Conservation (phyloP, 2,888 invertebrate species). For the Pristionchus maxplancki region DNA sequence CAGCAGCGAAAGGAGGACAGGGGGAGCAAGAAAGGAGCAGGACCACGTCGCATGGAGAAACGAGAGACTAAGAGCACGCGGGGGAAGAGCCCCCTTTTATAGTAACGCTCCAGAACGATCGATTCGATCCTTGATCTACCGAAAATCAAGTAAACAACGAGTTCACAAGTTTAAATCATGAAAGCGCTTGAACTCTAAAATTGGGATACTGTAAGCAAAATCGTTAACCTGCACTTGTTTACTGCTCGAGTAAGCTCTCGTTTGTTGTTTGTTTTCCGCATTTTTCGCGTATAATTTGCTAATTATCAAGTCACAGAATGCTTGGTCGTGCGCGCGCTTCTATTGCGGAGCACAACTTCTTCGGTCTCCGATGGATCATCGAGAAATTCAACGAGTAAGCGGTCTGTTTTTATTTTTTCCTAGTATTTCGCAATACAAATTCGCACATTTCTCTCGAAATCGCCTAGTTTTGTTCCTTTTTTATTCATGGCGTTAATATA, state of each 20-base stretch:
- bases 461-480: too few species aligned
- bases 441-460: too few species aligned
- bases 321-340: not conserved
- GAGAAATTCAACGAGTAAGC: conserved; percentile 45
- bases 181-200: not conserved
- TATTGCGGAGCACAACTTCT: conserved; percentile 29
- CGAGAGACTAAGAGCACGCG: too few species aligned
- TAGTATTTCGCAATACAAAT: not conserved
- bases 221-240: not conserved
- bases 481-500: too few species aligned
- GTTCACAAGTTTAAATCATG: not conserved
- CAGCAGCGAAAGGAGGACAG: too few species aligned
- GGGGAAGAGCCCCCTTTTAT: too few species aligned
- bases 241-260: not conserved
- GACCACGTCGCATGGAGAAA: too few species aligned
- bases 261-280: not conserved
- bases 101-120: too few species aligned
- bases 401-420: not conserved
- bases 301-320: not conserved
- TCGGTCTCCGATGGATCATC: conserved; percentile 40
- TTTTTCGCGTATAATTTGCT: not conserved
- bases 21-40: too few species aligned
- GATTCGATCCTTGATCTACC: too few species aligned
- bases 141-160: too few species aligned
- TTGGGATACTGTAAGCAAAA: not conserved